Conservation (phyloP, 2,797 vertebrate genomes). For the Hydrophis major region DNA sequence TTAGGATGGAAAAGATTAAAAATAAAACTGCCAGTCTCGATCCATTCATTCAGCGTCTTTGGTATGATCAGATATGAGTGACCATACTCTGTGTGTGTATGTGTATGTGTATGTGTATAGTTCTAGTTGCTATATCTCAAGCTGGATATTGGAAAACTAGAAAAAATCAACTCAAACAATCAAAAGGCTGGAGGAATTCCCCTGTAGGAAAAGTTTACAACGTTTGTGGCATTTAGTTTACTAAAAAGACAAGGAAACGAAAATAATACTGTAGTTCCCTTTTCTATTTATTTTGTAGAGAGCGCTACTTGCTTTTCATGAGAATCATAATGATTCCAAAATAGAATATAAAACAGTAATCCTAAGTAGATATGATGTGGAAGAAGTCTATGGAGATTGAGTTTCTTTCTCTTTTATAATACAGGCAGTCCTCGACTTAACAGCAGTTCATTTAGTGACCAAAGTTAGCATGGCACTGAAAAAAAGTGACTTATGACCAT, state of each 20-base stretch:
- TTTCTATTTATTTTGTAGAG: neutral
- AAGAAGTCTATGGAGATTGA: neutral
- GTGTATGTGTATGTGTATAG: too few relatives aligned
- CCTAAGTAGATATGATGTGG: neutral
- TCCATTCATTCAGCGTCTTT: neutral
- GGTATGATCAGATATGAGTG: neutral
- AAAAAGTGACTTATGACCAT: neutral
- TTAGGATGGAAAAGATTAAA: slow-evolving; percentile 6
- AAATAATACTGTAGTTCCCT: neutral
- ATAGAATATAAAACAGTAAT: neutral
- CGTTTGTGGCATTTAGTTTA: neutral
- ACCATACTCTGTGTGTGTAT: too few relatives aligned
- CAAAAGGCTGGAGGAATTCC: neutral
- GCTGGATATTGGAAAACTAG: neutral
- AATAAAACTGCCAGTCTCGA: neutral
- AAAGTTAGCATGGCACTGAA: neutral
- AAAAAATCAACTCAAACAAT: neutral
- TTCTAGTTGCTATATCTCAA: neutral
- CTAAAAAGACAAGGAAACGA: neutral
- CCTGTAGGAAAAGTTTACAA: neutral
- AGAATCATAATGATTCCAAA: neutral
- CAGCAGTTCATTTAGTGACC: neutral
- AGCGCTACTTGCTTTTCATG: neutral
- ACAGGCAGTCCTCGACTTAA: neutral
- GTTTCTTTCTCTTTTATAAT: neutral